A percentile compares a stretch with the other conserved stretches of the same genome.
phyloP scores from a whole-genome alignment of 2,888 invertebrate species.

The Perdita meconis region DNA sequence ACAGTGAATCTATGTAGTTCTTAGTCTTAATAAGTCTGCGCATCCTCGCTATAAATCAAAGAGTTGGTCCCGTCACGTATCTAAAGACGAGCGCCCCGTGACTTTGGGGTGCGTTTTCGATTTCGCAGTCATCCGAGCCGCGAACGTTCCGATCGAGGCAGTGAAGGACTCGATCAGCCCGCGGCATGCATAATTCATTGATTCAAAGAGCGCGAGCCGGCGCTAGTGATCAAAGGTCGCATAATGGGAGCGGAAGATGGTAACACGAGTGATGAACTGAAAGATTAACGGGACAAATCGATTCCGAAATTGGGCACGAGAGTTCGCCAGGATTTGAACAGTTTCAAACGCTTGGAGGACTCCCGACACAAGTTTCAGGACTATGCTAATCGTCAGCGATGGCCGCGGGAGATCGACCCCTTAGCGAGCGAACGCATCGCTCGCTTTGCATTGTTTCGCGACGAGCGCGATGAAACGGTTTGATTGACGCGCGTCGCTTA shows the following conservation, averaged over 20 bases:
- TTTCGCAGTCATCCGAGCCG: neutral
- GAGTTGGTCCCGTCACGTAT: too few relatives aligned
- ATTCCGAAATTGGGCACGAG: neutral
- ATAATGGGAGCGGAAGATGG: conserved; percentile 23
- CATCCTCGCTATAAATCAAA: too few relatives aligned
- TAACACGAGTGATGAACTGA: conserved; percentile 19
- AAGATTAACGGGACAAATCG: neutral
- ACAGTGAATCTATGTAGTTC: too few relatives aligned
- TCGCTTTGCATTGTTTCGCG: conserved; percentile 20
- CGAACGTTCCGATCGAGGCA: neutral
- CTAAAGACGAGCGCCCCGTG: too few relatives aligned
- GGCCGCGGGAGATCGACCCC: neutral
- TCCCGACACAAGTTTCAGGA: neutral
- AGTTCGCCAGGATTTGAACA: neutral
- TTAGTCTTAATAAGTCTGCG: too few relatives aligned
- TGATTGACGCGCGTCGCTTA: conserved; percentile 22
- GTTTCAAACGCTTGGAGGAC: neutral
- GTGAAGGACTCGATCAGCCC: conserved; percentile 27
- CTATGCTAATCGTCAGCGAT: neutral
- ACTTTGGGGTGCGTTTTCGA: too few relatives aligned
- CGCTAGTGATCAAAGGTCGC: conserved; percentile 46
- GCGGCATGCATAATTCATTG: conserved; percentile 42
- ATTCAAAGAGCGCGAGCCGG: neutral
- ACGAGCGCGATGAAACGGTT: too few relatives aligned
- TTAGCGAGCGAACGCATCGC: neutral